phyloP scores from a whole-genome alignment of 2,888 invertebrate species.

The Unio pictorum region DNA sequence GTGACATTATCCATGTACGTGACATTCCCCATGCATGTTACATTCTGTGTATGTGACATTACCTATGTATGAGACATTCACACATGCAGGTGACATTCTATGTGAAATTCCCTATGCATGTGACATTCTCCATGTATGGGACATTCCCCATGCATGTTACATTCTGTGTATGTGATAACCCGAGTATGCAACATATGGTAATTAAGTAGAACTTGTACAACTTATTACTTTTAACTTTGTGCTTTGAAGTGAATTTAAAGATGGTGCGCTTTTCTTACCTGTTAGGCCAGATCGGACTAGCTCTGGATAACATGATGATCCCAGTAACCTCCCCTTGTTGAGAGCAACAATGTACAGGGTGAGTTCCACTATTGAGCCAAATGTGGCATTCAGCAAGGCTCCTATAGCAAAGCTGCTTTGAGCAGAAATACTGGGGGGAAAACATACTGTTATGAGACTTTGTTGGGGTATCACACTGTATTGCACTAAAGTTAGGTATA shows the following conservation, averaged over 20 bases:
- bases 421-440: constrained; percentile 60
- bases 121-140: no score
- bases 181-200: no score
- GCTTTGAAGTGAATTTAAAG: background rate
- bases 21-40: no score
- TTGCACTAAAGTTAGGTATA: background rate
- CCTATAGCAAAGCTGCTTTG: constrained; percentile 68
- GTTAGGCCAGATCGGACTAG: constrained; percentile 64
- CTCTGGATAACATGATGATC: constrained; percentile 55
- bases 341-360: constrained; percentile 63
- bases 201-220: no score
- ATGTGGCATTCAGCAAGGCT: constrained; percentile 67
- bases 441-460: background rate
- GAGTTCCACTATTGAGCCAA: constrained; percentile 67
- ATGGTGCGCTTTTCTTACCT: constrained; percentile 38
- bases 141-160: no score
- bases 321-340: constrained; percentile 46
- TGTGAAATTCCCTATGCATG: no score
- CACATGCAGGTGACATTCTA: no score
- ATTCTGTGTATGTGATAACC: no score
- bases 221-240: background rate
- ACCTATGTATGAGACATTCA: no score
- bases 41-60: no score
- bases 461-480: background rate
- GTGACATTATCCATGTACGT: no score